Evolutionary conservation across 2,113 vertebrate species (phyloP).

Genomic region (Podilymbus podiceps): DNA sequence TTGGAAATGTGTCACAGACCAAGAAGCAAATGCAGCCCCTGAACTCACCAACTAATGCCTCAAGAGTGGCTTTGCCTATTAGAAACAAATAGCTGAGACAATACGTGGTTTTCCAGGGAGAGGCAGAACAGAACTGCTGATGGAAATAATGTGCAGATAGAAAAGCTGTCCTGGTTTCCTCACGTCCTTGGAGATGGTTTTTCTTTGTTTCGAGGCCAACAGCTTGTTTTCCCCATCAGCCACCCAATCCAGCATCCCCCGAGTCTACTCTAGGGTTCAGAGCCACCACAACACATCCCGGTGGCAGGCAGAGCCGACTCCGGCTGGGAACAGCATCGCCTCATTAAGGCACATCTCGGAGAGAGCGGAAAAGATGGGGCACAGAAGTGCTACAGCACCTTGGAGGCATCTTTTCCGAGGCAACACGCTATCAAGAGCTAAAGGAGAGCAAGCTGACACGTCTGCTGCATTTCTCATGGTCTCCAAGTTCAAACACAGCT

Average conservation of each 20-base stretch:
- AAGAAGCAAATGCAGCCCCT: constrained; percentile 9
- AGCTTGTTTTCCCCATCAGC: background rate
- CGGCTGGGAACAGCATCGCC: background rate
- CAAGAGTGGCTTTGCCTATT: background rate
- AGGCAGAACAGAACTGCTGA: background rate
- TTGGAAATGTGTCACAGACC: background rate
- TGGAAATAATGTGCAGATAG: background rate
- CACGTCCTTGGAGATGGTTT: background rate
- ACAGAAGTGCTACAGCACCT: background rate
- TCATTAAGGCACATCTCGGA: background rate
- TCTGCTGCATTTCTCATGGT: background rate
- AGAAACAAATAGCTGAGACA: constrained; percentile 25
- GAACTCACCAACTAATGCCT: background rate
- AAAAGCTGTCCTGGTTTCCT: background rate
- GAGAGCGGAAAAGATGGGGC: background rate
- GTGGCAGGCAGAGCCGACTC: background rate
- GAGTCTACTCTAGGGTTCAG: background rate
- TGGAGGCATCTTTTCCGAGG: background rate
- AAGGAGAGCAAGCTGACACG: background rate
- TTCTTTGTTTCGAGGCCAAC: background rate
- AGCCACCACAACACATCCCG: background rate
- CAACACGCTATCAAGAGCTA: background rate
- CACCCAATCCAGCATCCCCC: background rate
- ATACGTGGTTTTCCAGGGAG: background rate
- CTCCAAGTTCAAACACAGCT: rapidly evolving